These are phyloP conservation scores for Paragorgia papillata DNA, from an alignment of 92 coral and sea anemone genomes.

Conservation along the genomic window DNA sequence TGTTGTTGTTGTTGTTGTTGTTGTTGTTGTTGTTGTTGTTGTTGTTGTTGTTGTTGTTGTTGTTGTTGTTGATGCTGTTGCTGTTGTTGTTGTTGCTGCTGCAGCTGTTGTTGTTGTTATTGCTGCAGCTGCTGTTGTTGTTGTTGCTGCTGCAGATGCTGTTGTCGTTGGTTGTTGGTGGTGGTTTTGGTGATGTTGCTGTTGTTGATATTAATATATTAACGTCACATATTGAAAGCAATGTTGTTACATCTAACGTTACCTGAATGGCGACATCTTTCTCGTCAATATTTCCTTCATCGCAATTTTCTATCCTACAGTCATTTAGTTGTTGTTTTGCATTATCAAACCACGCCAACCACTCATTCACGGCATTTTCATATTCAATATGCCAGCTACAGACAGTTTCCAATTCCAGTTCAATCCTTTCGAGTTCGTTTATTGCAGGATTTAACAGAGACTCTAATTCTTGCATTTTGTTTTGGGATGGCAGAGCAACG, in stretches of 20 bases:
- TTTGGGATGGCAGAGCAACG: not conserved
- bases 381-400: constrained; percentile 80
- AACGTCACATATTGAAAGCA: too few relatives aligned
- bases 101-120: too few relatives aligned
- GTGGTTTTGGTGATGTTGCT: too few relatives aligned
- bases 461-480: constrained; percentile 26
- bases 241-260: not conserved
- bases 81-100: too few relatives aligned
- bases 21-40: too few relatives aligned
- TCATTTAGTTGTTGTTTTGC: constrained; percentile 82
- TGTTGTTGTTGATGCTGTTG: too few relatives aligned
- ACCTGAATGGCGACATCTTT: constrained; percentile 35
- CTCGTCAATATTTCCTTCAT: constrained; percentile 59
- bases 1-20: too few relatives aligned
- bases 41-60: too few relatives aligned
- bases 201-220: too few relatives aligned
- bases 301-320: constrained; percentile 63
- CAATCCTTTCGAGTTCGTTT: constrained; percentile 28
- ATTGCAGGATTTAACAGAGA: not conserved
- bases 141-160: too few relatives aligned
- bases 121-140: too few relatives aligned
- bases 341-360: constrained; percentile 91
- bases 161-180: too few relatives aligned
- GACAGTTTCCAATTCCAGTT: constrained; percentile 78
- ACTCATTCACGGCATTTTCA: constrained; percentile 80